Evolutionary conservation across 2,888 invertebrate genomes (phyloP), one percentile per base, ranked within the genome.

Genomic region (Corbicula japonica): DNA sequence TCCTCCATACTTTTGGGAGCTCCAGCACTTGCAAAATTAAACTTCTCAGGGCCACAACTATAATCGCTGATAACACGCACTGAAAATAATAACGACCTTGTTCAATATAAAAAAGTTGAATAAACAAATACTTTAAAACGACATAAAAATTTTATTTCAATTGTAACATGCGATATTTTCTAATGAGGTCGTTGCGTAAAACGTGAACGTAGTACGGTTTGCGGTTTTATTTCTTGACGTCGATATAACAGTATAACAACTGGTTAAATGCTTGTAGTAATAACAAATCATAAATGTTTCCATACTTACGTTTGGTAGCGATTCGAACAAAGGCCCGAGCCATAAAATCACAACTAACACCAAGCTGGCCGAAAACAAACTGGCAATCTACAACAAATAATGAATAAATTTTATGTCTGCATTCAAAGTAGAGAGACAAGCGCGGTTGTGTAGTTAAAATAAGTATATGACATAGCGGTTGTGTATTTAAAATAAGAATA

Each of bases 1-100:
- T 87, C 68, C 84, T 87, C 87, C 88, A 91, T 5, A 93, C 86
- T 30, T 86, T 84, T 10, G 87, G 90, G n/a, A 93, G 80, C 54
- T 92, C 92, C 23, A 89, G 74, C 5, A 92, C 78, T 79, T 93
- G 93, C 71, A 92, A 68, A 46, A 93, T 89, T 86, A 93, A 90
- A 66, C 91, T 92, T 72, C 91, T 88, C 23, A 93, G 78, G 3
- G 92, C 92, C n/a, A 93, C 91, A 61, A 93, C 83, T 48, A 93
- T 93, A 58, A 93, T 92, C 18, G 92, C 88, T 0, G 93, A 92
- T 34, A 93, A 76, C 3, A 91, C 90, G 84, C 96, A 96, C 96
- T 96, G 92, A 54, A 83, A 77, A n/a, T n/a, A n/a, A n/a, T n/a
- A n/a, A 34, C 23, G 15, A n/a, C 21, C n/a, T 26, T 23, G 10